Evolutionary conservation across 53 echinoderm and acorn worm species (phyloP), one percentile per base, ranked within the genome.

Genomic region (Hippasteria phrygiana): DNA sequence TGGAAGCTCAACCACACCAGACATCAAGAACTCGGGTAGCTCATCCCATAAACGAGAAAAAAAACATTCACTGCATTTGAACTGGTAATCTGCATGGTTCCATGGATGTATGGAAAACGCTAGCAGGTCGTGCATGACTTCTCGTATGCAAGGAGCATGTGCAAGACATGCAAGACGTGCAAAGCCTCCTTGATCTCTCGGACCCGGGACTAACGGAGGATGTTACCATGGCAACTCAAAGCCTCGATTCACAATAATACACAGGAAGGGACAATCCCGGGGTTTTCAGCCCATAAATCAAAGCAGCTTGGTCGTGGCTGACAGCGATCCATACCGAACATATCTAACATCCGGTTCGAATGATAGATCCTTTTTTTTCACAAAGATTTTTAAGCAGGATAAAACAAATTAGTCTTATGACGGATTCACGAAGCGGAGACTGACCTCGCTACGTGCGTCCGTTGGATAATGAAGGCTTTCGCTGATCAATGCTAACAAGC

Each of bases 201-300:
- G 54, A 18, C 3, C 18, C 59, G 7, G 59, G 59, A 1, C n/a
- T 0, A 59, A 3, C 8, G 24, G 36, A 40, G 73, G 43, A 40
- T 73, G 24, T 73, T 14, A 41, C 73, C 73, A 73, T 73, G 41
- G 43, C 73, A 73, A 73, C 73, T 24, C 43, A 73, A 73, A 73
- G 73, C 73, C 73, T 42, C 42, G 14, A 73, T 41, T 73, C 73
- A 40, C 73, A 73, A 31, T n/a, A n/a, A n/a, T 31, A n/a, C 20
- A 73, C 73, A 6, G 73, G n/a, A 18, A 43, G 73, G 73, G 43
- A 73, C 40, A 73, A 73, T 40, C 43, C 67, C 43, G 73, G 73
- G 20, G 26, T n/a, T 73, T 70, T 67, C 13, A 7, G 2, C 2
- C 69, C 16, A 67, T 67, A 67, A 67, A 67, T 67, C 33, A 67